Evolutionary conservation across 2,113 vertebrate genomes (phyloP).

Genomic region (Chascanopsetta lugubris): DNA sequence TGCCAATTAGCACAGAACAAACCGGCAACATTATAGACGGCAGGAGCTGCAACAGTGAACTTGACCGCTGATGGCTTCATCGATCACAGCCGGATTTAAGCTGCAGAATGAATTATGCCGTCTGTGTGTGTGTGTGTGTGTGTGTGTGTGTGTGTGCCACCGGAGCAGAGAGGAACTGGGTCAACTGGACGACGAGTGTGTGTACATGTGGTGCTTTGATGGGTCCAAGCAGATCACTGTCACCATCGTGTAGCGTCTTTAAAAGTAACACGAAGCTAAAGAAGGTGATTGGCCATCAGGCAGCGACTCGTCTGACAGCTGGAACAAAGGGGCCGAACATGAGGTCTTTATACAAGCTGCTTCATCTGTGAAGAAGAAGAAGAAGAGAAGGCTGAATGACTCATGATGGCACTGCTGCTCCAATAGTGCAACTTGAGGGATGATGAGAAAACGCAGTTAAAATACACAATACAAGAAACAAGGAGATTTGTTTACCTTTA

Average conservation of each 20-base stretch:
- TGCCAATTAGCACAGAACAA: slow-evolving; percentile 80
- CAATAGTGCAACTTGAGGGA: too few species aligned
- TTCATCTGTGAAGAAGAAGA: slow-evolving; percentile 35
- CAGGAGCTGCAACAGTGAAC: slow-evolving; percentile 61
- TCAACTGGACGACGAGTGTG: slow-evolving; percentile 65
- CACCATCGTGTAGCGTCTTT: slow-evolving; percentile 46
- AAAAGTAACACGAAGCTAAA: slow-evolving; percentile 54
- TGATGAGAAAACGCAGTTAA: too few species aligned
- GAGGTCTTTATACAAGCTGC: slow-evolving; percentile 55
- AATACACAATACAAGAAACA: too few species aligned
- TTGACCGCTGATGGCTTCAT: slow-evolving; percentile 78
- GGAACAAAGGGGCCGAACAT: slow-evolving; percentile 58
- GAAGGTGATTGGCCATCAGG: slow-evolving; percentile 51
- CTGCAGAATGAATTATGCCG: slow-evolving; percentile 72
- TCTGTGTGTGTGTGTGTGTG: slow-evolving; percentile 64
- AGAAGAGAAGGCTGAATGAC: too few species aligned
- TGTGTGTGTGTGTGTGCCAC: slow-evolving; percentile 64
- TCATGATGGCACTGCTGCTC: too few species aligned
- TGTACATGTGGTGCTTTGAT: slow-evolving; percentile 49
- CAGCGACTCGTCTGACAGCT: slow-evolving; percentile 20
- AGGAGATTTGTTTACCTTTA: too few species aligned
- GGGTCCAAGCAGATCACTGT: slow-evolving; percentile 61
- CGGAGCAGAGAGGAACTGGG: slow-evolving; percentile 75
- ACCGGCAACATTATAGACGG: slow-evolving; percentile 71
- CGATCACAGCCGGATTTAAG: slow-evolving; percentile 77